phyloP scores from a whole-genome alignment of 2,888 invertebrate species.

The Micoletzkya japonica region DNA sequence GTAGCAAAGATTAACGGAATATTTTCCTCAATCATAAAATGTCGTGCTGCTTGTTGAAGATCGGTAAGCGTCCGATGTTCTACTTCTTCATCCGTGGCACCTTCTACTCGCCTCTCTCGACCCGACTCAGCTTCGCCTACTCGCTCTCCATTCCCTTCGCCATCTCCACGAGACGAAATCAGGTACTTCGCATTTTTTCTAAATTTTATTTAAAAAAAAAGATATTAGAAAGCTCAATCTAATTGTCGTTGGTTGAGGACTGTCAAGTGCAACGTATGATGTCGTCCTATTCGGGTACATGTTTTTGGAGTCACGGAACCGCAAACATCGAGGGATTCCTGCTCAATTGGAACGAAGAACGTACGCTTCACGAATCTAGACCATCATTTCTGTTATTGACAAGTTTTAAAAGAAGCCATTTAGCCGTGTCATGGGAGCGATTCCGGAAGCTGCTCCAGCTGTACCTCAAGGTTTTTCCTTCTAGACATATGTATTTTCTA shows the following conservation, averaged over 20 bases:
- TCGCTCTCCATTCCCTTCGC: conserved; percentile 61
- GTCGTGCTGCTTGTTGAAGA: conserved; percentile 26
- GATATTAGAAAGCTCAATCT: conserved; percentile 29
- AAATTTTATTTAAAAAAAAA: neutral
- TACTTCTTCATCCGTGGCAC: conserved; percentile 59
- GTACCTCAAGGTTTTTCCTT: conserved; percentile 40
- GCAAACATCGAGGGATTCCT: conserved; percentile 50
- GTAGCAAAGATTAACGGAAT: conserved; percentile 15
- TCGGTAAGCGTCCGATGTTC: conserved; percentile 61
- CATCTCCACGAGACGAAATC: conserved; percentile 60
- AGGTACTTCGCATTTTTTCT: conserved; percentile 30
- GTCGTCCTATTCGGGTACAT: conserved; percentile 62
- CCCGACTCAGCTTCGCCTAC: conserved; percentile 31
- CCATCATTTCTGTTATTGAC: neutral
- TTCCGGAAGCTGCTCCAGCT: conserved; percentile 54
- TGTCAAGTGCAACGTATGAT: conserved; percentile 64
- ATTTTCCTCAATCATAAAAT: too few species aligned
- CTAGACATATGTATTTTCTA: neutral
- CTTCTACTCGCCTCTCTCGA: conserved; percentile 26
- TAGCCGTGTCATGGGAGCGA: conserved; percentile 51
- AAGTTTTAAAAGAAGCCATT: too few species aligned
- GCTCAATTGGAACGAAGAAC: conserved; percentile 47
- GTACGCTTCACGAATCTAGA: conserved; percentile 30
- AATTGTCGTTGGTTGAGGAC: conserved; percentile 38
- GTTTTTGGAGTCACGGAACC: conserved; percentile 62